A percentile compares a stretch with the other conserved stretches of the same genome.
Evolutionary conservation across 2,888 invertebrate species (phyloP).

Genomic region (Theretra japonica): DNA sequence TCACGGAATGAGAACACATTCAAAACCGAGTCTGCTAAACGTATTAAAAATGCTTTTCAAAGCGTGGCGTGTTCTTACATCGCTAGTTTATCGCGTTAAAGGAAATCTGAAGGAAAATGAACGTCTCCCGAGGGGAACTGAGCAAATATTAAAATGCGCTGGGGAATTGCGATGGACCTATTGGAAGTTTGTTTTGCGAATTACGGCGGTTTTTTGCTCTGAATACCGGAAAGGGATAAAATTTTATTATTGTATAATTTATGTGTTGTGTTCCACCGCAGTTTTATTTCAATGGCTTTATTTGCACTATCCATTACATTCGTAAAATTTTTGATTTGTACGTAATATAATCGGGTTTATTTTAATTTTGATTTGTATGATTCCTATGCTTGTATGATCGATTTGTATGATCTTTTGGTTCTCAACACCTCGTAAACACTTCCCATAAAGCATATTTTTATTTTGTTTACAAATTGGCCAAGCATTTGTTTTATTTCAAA

Average conservation of each 20-base stretch:
- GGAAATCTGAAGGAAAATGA: conserved; percentile 17
- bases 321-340: neutral
- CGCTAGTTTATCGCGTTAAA: conserved; percentile 8
- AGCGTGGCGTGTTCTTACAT: conserved; percentile 5
- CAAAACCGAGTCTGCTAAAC: too few species aligned
- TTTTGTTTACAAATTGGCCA: too few species aligned
- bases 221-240: neutral
- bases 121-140: neutral
- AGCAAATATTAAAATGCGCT: conserved; percentile 20
- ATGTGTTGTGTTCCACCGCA: neutral
- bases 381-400: too few species aligned
- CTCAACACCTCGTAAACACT: too few species aligned
- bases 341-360: too few species aligned
- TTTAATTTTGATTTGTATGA: too few species aligned
- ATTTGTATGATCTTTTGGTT: too few species aligned
- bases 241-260: conserved; percentile 8
- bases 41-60: neutral
- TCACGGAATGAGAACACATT: too few species aligned
- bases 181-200: conserved; percentile 21
- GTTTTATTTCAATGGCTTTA: neutral
- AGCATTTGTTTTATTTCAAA: too few species aligned
- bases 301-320: neutral
- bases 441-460: too few species aligned
- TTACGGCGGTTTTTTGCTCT: conserved; percentile 11
- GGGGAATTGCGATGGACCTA: conserved; percentile 4